Conservation (phyloP, 2,797 vertebrate genomes). For the Agapornis canus region DNA sequence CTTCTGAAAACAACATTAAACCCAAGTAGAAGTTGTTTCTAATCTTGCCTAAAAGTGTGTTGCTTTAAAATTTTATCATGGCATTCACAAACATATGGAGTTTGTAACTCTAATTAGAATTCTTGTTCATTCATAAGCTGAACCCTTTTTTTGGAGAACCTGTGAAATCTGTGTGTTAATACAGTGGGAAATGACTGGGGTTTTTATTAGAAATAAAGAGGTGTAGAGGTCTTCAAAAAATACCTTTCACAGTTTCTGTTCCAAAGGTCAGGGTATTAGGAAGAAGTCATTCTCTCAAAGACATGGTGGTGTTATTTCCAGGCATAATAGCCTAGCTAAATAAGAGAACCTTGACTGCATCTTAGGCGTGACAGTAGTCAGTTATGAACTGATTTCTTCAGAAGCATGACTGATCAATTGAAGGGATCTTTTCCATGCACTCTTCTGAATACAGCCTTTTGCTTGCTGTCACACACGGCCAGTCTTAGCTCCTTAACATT, state of each 20-base stretch:
- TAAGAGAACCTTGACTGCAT: fast-evolving
- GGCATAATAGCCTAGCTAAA: not conserved
- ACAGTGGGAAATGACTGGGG: fast-evolving
- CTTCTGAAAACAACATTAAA: not conserved
- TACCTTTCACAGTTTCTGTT: not conserved
- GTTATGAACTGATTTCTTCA: not conserved
- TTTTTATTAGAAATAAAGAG: not conserved
- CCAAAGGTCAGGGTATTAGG: not conserved
- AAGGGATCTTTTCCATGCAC: not conserved
- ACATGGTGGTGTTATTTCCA: not conserved
- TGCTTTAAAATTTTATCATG: not conserved
- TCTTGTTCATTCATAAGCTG: not conserved
- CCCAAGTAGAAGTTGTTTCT: not conserved
- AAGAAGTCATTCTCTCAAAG: not conserved
- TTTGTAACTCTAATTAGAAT: not conserved
- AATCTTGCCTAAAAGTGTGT: not conserved
- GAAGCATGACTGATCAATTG: not conserved
- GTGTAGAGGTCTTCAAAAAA: not conserved
- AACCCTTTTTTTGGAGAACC: not conserved
- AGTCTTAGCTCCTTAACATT: not conserved
- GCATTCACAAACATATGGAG: not conserved
- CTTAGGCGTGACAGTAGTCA: not conserved
- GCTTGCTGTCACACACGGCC: not conserved
- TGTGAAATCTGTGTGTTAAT: not conserved
- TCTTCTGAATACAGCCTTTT: not conserved